Evolutionary conservation across 2,113 vertebrate species (phyloP).

Genomic region (Thamnophis sirtalis): DNA sequence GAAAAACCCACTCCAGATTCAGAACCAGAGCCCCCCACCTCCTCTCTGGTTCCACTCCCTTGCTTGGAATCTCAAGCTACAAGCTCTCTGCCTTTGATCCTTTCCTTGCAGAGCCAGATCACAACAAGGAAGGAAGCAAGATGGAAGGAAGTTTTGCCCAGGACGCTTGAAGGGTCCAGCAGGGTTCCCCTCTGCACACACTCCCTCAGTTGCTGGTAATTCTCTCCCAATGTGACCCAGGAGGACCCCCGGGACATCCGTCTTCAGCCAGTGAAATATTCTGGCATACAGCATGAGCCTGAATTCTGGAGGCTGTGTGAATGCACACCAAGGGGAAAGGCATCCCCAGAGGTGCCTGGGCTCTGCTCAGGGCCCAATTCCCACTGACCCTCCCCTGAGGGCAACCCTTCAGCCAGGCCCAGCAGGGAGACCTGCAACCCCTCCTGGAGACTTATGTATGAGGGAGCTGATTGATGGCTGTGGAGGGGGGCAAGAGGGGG

Average conservation of each 20-base stretch:
- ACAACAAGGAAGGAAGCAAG: neutral
- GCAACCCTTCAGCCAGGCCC: neutral
- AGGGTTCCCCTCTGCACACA: too few relatives aligned
- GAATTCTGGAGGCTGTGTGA: neutral
- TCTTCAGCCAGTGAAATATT: neutral
- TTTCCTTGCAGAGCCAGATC: neutral
- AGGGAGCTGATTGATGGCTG: neutral
- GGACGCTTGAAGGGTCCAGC: neutral
- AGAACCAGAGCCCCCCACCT: neutral
- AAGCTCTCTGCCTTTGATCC: neutral
- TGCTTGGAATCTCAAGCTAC: neutral
- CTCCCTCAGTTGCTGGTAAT: neutral
- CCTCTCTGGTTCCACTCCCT: neutral
- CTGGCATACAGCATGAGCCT: neutral
- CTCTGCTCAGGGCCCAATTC: neutral
- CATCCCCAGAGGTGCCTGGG: too few relatives aligned
- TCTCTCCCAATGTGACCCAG: too few relatives aligned
- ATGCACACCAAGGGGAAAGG: neutral
- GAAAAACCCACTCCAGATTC: neutral
- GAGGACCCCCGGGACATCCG: neutral
- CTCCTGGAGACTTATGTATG: neutral
- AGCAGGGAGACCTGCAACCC: too few relatives aligned
- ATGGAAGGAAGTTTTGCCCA: neutral
- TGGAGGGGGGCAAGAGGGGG: neutral
- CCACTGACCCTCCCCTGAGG: neutral